A percentile compares a stretch with the other conserved stretches of the same genome.
These are phyloP conservation scores for Aleiodes testaceus DNA, from an alignment of 2,888 invertebrate genomes.

Conservation along the genomic window DNA sequence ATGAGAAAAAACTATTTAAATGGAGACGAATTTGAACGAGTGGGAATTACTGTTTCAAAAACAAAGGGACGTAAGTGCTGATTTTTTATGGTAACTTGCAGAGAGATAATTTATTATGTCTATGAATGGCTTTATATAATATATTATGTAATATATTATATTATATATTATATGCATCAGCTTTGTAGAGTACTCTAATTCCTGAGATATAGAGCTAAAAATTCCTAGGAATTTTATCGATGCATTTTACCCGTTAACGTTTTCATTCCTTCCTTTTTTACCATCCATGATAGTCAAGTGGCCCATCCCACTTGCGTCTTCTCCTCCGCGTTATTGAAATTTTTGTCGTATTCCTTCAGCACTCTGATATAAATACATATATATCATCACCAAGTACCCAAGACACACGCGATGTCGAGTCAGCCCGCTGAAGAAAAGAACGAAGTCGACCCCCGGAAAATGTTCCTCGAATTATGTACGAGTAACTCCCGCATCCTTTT, in stretches of 20 bases:
- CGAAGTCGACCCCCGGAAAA: slow-evolving; percentile 29
- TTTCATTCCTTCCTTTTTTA: slow-evolving; percentile 33
- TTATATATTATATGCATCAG: not conserved
- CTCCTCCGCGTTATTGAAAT: slow-evolving; percentile 56
- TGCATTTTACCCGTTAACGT: slow-evolving; percentile 27
- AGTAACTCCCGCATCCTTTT: slow-evolving; percentile 34
- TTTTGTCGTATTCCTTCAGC: slow-evolving; percentile 52
- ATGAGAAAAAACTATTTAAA: slow-evolving; percentile 13
- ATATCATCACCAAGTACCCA: not conserved
- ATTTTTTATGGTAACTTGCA: too few relatives aligned
- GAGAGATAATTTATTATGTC: too few relatives aligned
- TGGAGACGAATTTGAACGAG: not conserved
- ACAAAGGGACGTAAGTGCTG: not conserved
- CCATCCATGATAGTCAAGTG: slow-evolving; percentile 39
- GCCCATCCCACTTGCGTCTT: not conserved
- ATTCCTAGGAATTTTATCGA: slow-evolving; percentile 18
- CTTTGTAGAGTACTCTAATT: not conserved
- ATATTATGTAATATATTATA: not conserved
- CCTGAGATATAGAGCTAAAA: not conserved
- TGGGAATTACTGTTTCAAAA: not conserved
- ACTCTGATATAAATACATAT: slow-evolving; percentile 46
- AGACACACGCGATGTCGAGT: slow-evolving; percentile 45
- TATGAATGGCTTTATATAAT: too few relatives aligned
- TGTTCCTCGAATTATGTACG: slow-evolving; percentile 42
- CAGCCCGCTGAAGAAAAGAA: slow-evolving; percentile 31